phyloP scores from a whole-genome alignment of 2,797 vertebrate species.

The Trematomus bernacchii region DNA sequence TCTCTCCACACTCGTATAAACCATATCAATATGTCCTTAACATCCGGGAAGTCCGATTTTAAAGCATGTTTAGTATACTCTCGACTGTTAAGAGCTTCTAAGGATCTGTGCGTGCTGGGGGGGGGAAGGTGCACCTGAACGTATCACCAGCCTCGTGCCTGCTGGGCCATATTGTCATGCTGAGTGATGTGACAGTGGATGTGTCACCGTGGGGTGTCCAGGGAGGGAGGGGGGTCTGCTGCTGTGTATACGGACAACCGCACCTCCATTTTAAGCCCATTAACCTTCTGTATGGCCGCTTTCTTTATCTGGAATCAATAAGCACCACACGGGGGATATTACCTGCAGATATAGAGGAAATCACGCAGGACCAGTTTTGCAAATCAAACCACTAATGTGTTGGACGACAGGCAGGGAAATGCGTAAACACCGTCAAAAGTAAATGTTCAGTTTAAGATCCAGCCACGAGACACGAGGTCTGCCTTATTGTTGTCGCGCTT shows the following conservation, averaged over 20 bases:
- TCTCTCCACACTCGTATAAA: not conserved
- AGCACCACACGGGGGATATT: slow-evolving; percentile 51
- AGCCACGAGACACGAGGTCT: slow-evolving; percentile 52
- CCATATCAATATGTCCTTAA: not conserved
- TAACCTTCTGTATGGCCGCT: slow-evolving; percentile 69
- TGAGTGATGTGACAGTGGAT: slow-evolving; percentile 66
- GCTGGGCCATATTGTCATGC: slow-evolving; percentile 60
- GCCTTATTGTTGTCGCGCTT: slow-evolving; percentile 56
- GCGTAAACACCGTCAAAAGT: slow-evolving; percentile 26
- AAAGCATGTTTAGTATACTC: not conserved
- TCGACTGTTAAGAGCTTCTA: not conserved
- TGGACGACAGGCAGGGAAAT: slow-evolving; percentile 3
- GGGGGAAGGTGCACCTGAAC: slow-evolving; percentile 36
- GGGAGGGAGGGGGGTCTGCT: slow-evolving; percentile 21
- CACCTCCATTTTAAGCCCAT: slow-evolving; percentile 72
- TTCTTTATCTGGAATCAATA: slow-evolving; percentile 73
- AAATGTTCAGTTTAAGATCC: slow-evolving; percentile 54
- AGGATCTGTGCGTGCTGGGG: not conserved
- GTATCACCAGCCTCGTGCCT: slow-evolving; percentile 31
- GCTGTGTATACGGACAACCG: slow-evolving; percentile 38
- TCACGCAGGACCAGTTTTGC: slow-evolving; percentile 41
- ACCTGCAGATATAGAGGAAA: slow-evolving; percentile 49
- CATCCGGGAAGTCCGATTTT: not conserved
- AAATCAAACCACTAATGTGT: slow-evolving; percentile 37
- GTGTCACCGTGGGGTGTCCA: slow-evolving; percentile 43